These are phyloP conservation scores for Paralinhomoeus sp. DNA, from an alignment of 2,888 invertebrate species.

Conservation along the genomic window DNA sequence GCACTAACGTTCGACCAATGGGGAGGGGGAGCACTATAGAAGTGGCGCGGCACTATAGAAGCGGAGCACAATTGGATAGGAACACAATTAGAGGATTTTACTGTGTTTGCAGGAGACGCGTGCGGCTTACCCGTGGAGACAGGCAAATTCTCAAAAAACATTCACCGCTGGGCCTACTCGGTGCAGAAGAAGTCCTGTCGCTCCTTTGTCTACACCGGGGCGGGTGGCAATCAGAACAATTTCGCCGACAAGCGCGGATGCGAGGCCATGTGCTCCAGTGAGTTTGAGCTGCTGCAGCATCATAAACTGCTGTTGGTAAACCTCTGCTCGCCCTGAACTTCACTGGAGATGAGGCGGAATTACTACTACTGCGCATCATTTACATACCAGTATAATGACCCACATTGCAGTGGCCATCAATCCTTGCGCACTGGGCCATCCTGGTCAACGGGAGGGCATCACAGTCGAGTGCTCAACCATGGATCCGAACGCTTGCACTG, in stretches of 20 bases:
- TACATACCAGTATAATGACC: not conserved
- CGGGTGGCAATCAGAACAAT: constrained; percentile 2
- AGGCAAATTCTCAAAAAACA: not conserved
- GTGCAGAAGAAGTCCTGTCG: not conserved
- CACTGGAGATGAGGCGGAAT: too few species aligned
- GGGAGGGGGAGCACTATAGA: too few species aligned
- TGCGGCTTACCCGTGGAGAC: not conserved
- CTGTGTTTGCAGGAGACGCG: not conserved
- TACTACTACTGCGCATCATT: too few species aligned
- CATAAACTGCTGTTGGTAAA: too few species aligned
- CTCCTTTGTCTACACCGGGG: not conserved
- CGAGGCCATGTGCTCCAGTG: not conserved
- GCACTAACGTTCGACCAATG: too few species aligned
- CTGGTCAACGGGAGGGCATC: not conserved
- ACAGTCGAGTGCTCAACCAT: constrained; percentile 1
- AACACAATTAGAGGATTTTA: too few species aligned
- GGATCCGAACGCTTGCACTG: not conserved
- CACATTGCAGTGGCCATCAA: not conserved
- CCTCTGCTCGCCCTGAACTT: too few species aligned
- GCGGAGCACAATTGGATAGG: too few species aligned
- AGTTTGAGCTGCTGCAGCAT: too few species aligned
- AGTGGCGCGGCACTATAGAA: too few species aligned
- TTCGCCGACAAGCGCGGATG: not conserved
- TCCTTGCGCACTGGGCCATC: constrained; percentile 2
- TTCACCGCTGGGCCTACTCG: constrained; percentile 1